These are phyloP conservation scores for Propsilocerus akamusi DNA, from an alignment of 1,140 invertebrate genomes.

Conservation along the genomic window DNA sequence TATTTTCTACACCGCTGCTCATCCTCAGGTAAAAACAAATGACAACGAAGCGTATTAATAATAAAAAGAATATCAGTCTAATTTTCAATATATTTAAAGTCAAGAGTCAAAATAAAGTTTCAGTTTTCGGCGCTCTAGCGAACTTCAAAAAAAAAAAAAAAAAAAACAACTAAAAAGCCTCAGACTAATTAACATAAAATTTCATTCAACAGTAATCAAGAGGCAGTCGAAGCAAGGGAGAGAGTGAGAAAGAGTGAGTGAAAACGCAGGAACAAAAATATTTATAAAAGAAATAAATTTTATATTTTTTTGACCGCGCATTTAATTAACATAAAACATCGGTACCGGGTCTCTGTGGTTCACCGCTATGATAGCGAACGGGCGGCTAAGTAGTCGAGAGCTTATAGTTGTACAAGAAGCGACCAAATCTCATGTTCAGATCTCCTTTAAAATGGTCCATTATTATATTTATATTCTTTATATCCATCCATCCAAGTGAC, in stretches of 20 bases:
- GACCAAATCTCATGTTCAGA: too few relatives aligned
- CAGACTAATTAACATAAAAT: slow-evolving; percentile 3
- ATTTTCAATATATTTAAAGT: slow-evolving; percentile 2
- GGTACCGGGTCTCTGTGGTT: too few relatives aligned
- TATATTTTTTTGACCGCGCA: slow-evolving; percentile 1
- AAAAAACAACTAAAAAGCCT: background rate
- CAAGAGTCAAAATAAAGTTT: slow-evolving; percentile 1
- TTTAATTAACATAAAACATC: slow-evolving; percentile 4
- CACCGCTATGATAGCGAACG: too few relatives aligned
- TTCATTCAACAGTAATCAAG: slow-evolving; percentile 3
- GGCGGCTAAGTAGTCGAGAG: too few relatives aligned
- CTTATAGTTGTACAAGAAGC: too few relatives aligned
- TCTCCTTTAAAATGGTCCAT: too few relatives aligned
- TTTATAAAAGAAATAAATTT: background rate
- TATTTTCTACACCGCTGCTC: too few relatives aligned
- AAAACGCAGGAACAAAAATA: too few relatives aligned
- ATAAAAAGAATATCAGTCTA: background rate
- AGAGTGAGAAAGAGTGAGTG: too few relatives aligned
- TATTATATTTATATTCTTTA: too few relatives aligned
- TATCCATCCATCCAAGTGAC: too few relatives aligned
- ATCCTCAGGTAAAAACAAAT: background rate
- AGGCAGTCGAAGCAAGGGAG: too few relatives aligned
- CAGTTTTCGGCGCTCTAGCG: background rate
- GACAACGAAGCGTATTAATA: background rate
- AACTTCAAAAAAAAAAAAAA: background rate